Evolutionary conservation across 2,888 invertebrate genomes (phyloP).

Genomic region (Toxonevra muliebris): DNA sequence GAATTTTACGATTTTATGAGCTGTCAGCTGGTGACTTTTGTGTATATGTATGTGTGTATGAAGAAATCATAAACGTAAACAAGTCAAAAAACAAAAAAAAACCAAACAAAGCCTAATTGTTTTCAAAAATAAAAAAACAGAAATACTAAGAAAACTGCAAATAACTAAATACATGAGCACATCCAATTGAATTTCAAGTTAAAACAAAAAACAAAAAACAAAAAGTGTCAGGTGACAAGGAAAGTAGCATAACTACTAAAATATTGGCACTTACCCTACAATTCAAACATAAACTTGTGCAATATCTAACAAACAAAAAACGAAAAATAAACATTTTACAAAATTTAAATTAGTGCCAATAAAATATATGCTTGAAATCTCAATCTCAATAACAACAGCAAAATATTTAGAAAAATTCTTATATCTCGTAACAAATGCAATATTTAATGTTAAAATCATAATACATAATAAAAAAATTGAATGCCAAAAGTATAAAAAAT

Average conservation of each 20-base stretch:
- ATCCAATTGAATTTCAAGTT: too few relatives aligned
- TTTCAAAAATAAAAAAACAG: too few relatives aligned
- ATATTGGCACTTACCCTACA: neutral
- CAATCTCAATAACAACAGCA: conserved; percentile 1
- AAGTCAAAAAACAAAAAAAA: too few relatives aligned
- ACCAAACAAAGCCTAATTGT: too few relatives aligned
- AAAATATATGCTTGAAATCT: conserved; percentile 9
- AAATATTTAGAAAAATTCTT: conserved; percentile 15
- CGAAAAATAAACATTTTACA: conserved; percentile 14
- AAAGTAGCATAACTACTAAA: conserved; percentile 15
- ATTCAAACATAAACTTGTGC: conserved; percentile 26
- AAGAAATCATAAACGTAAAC: too few relatives aligned
- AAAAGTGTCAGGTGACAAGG: conserved; percentile 14
- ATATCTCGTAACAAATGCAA: conserved; percentile 8
- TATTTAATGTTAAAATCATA: conserved; percentile 9
- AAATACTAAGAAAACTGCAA: too few relatives aligned
- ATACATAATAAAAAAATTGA: conserved; percentile 19
- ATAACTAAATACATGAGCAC: too few relatives aligned
- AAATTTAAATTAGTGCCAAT: conserved; percentile 25
- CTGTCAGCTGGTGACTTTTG: neutral
- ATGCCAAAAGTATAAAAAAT: conserved; percentile 37
- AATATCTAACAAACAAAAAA: conserved; percentile 28
- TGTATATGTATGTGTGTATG: neutral
- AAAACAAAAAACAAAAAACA: conserved; percentile 8
- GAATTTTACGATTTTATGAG: neutral